These are phyloP conservation scores for Daphoenositta chrysoptera DNA, from an alignment of 2,113 vertebrate species.

Conservation along the genomic window DNA sequence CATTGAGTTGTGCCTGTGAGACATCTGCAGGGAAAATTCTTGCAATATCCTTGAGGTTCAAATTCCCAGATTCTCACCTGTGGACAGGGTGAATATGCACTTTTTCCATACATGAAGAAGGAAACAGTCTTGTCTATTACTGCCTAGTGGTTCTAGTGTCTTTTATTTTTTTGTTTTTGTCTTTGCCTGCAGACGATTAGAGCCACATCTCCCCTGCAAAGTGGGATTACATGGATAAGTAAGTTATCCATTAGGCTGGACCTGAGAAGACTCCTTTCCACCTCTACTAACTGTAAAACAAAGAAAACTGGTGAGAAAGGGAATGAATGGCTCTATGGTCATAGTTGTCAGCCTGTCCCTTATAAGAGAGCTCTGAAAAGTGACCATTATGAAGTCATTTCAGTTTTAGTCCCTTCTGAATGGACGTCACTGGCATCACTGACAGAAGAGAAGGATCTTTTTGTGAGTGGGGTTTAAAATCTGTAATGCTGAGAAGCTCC, in stretches of 20 bases:
- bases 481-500: not conserved
- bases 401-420: not conserved
- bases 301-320: not conserved
- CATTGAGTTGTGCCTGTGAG: not conserved
- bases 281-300: not conserved
- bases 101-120: not conserved
- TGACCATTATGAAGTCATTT: not conserved
- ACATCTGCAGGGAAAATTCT: not conserved
- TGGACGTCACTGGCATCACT: not conserved
- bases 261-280: not conserved
- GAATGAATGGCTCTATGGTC: not conserved
- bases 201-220: not conserved
- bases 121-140: not conserved
- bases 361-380: not conserved
- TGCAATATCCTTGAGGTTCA: not conserved
- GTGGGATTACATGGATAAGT: not conserved
- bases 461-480: not conserved
- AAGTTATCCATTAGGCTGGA: not conserved
- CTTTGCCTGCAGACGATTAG: not conserved
- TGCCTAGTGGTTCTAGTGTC: not conserved
- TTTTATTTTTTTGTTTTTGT: not conserved
- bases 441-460: not conserved
- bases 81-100: not conserved
- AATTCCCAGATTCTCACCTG: not conserved
- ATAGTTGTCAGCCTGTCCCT: not conserved